These are phyloP conservation scores for Sebastes variabilis DNA, from an alignment of 2,797 vertebrate genomes.

Conservation along the genomic window DNA sequence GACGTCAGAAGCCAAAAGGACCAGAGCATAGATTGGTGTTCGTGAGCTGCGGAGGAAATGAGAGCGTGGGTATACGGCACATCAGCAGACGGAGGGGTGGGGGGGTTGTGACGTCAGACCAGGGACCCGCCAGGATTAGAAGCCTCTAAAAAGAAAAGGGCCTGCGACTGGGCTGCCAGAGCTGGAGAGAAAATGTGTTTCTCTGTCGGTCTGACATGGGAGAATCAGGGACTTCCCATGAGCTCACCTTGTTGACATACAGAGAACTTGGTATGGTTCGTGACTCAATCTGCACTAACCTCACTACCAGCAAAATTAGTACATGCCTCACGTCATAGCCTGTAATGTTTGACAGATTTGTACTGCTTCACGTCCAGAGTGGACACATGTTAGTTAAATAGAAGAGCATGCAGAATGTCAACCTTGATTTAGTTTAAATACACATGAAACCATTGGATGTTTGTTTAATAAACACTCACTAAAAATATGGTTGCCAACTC, in stretches of 20 bases:
- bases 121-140: slow-evolving; percentile 94
- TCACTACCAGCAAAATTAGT: slow-evolving; percentile 23
- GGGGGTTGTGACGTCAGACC: slow-evolving; percentile 88
- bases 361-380: slow-evolving; percentile 6
- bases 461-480: background rate
- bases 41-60: slow-evolving; percentile 89
- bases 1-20: slow-evolving; percentile 82
- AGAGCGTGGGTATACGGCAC: slow-evolving; percentile 87
- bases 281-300: slow-evolving; percentile 42
- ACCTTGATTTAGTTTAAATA: slow-evolving; percentile 13
- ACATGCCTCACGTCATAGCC: slow-evolving; percentile 40
- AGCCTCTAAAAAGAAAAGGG: slow-evolving; percentile 94
- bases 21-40: slow-evolving; percentile 86
- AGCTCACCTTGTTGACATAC: slow-evolving; percentile 80
- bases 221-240: slow-evolving; percentile 84
- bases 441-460: background rate
- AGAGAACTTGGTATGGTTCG: slow-evolving; percentile 58
- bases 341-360: slow-evolving; percentile 24
- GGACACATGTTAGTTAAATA: background rate
- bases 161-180: slow-evolving; percentile 59
- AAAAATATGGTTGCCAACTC: background rate
- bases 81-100: slow-evolving; percentile 85
- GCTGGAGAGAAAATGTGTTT: slow-evolving; percentile 67
- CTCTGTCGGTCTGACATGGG: slow-evolving; percentile 71
- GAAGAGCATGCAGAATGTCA: background rate